Evolutionary conservation across 1,140 invertebrate genomes (phyloP), one percentile per base, ranked within the genome.

Genomic region (Drosophila murphyi): DNA sequence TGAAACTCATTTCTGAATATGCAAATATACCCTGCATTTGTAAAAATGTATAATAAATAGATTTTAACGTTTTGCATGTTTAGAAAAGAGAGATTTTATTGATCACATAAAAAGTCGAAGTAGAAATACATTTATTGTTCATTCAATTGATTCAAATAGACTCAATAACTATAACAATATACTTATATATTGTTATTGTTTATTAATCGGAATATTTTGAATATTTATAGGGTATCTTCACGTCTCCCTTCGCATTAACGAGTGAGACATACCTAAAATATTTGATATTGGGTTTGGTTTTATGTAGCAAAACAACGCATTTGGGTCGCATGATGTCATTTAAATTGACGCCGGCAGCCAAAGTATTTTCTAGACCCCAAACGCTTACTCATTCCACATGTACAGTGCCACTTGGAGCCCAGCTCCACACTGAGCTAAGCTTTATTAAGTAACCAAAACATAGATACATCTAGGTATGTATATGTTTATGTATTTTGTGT

Each of bases 301-400:
- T 70, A 4, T 43, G 39, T 59, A 55, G 48, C 68, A 56, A 20
- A 73, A 76, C 60, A 45, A 51, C 72, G 65, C 65, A 74, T 62
- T 70, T 70, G 31, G 31, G 79, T 78, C 59, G 74, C 71, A 82
- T 85, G 82, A 85, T 85, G 82, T 85, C 82, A 85, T 87, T 64
- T 63, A 35, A 3, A 35, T 12, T 43, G 34, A 7, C 52, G 50
- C 64, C 56, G 20, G 8, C 10, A 43, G 20, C 41, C 35, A 12
- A 60, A 68, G 48, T 39, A 74, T 54, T 65, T 64, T 82, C 78
- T 69, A 80, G 60, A 50, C n/a, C 50, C 47, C 7, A 29, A 43
- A 20, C 48, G 32, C 43, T 45, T 50, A 65, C 56, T 59, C 10
- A 48, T 72, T 81, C 48, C 39, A n/a, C 39, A n/a, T 3, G 12